phyloP scores from a whole-genome alignment of 2,113 vertebrate species.

The Pungitius pungitius region DNA sequence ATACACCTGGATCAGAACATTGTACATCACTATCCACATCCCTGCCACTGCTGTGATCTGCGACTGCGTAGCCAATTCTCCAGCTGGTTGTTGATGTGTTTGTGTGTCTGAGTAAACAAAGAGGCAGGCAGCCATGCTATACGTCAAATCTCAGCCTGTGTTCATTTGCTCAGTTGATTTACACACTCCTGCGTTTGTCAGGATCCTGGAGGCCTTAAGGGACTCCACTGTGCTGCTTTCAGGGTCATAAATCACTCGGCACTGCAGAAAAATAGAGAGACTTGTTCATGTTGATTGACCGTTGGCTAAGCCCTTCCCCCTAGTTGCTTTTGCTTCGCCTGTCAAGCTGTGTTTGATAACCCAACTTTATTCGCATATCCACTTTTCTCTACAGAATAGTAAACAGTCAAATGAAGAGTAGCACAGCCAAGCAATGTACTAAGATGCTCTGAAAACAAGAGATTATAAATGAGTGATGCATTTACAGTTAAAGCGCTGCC shows the following conservation, averaged over 20 bases:
- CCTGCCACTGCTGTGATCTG: conserved; percentile 14
- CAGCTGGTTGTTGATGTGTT: conserved; percentile 22
- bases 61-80: conserved; percentile 4
- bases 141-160: conserved; percentile 52
- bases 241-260: conserved; percentile 45
- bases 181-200: conserved; percentile 57
- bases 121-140: conserved; percentile 24
- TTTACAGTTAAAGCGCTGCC: background rate
- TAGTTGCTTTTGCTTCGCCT: background rate
- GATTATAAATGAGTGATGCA: background rate
- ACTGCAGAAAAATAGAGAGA: conserved; percentile 17
- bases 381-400: background rate
- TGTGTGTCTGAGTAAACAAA: conserved; percentile 45
- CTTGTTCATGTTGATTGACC: conserved; percentile 18
- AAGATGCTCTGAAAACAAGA: background rate
- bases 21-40: background rate
- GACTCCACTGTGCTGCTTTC: conserved; percentile 39
- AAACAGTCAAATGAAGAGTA: background rate
- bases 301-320: conserved; percentile 11
- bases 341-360: background rate
- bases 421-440: background rate
- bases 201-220: conserved; percentile 50
- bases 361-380: background rate
- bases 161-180: conserved; percentile 68
- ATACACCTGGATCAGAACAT: background rate